phyloP scores from a whole-genome alignment of 2,113 vertebrate genomes.

The Ptychochromis oligacanthus region DNA sequence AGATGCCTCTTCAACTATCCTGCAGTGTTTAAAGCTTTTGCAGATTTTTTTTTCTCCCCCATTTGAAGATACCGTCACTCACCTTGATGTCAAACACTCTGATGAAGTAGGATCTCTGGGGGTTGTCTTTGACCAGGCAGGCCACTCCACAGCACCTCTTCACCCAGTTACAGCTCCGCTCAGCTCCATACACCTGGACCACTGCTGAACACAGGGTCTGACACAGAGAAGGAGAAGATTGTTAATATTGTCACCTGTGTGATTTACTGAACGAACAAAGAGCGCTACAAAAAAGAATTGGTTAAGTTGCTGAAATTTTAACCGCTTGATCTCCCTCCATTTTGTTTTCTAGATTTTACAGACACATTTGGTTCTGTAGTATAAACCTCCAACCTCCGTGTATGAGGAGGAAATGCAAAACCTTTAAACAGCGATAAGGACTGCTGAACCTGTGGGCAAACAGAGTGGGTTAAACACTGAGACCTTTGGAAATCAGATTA shows the following conservation, averaged over 20 bases:
- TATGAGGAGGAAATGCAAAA: constrained; percentile 30
- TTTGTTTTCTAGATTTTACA: background rate
- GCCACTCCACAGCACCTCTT: constrained; percentile 97
- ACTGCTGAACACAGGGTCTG: constrained; percentile 94
- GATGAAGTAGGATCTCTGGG: constrained; percentile 97
- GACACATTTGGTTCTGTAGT: background rate
- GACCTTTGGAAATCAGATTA: constrained; percentile 22
- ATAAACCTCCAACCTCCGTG: background rate
- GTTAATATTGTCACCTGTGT: background rate
- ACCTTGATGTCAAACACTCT: constrained; percentile 98
- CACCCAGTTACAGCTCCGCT: constrained; percentile 89
- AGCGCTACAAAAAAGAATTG: background rate
- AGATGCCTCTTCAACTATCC: background rate
- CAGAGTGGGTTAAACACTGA: background rate
- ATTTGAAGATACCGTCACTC: constrained; percentile 45
- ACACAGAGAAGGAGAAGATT: background rate
- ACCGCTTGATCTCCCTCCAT: background rate
- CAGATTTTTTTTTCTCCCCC: background rate
- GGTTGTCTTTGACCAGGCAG: constrained; percentile 98
- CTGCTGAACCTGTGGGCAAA: background rate
- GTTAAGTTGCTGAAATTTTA: background rate
- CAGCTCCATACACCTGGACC: constrained; percentile 91
- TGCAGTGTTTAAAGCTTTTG: background rate
- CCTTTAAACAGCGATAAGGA: background rate
- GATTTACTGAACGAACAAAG: background rate